Conservation (phyloP, 92 coral and sea anemone species). For the Palythoa grandis region DNA sequence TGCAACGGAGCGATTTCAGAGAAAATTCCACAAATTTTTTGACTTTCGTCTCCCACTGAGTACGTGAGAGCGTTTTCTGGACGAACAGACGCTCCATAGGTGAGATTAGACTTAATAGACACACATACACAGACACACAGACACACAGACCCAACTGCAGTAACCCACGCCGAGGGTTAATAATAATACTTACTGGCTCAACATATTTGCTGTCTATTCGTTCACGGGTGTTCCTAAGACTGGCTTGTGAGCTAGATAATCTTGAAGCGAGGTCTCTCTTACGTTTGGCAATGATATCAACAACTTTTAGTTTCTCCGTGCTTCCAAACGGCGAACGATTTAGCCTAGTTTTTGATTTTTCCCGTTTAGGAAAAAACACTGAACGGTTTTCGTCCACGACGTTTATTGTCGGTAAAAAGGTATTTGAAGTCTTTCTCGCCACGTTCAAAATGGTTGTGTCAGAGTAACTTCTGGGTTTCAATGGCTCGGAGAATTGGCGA, state of each 20-base stretch:
- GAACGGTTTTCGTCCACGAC: slow-evolving; percentile 7
- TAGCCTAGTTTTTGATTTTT: slow-evolving; percentile 12
- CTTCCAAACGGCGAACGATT: slow-evolving; percentile 33
- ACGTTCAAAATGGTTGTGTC: slow-evolving; percentile 5
- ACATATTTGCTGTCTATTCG: not conserved
- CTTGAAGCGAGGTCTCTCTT: slow-evolving; percentile 14
- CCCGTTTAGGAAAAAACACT: slow-evolving; percentile 6
- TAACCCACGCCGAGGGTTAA: no score
- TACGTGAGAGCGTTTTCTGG: no score
- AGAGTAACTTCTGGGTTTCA: slow-evolving; percentile 18
- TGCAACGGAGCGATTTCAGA: no score
- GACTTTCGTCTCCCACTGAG: no score
- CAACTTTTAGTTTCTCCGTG: slow-evolving; percentile 17
- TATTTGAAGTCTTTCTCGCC: not conserved
- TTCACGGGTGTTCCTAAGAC: slow-evolving; percentile 1
- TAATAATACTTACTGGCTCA: slow-evolving; percentile 15
- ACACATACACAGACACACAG: no score
- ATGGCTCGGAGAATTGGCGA: slow-evolving; percentile 34
- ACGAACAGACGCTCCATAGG: no score
- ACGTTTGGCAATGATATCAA: slow-evolving; percentile 13
- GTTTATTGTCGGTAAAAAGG: slow-evolving; percentile 4
- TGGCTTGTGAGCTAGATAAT: not conserved
- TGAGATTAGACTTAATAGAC: no score
- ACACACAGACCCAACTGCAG: no score
- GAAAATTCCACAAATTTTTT: no score